Conservation (phyloP, 2,888 invertebrate genomes). For the Orchestes rusci region DNA sequence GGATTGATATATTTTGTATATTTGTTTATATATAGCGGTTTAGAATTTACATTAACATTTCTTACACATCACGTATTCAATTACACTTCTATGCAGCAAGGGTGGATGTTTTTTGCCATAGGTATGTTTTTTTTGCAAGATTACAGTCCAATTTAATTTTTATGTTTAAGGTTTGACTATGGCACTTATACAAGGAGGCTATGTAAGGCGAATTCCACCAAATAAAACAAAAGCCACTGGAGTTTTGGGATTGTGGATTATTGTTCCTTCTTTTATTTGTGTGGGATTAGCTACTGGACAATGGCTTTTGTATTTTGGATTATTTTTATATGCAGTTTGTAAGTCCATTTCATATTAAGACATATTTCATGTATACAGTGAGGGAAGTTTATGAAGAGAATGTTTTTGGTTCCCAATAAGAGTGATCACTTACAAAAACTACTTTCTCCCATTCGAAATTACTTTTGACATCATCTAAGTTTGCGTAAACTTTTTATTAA, state of each 20-base stretch:
- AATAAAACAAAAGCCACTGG: conserved; percentile 66
- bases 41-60: conserved; percentile 97
- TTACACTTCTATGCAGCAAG: conserved; percentile 93
- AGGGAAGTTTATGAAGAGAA: neutral
- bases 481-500: too few species aligned
- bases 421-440: too few species aligned
- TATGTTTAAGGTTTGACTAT: conserved; percentile 71
- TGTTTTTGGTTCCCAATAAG: too few species aligned
- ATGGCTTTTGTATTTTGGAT: conserved; percentile 67
- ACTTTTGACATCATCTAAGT: too few species aligned
- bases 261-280: conserved; percentile 79
- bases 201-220: conserved; percentile 71
- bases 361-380: too few species aligned
- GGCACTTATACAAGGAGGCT: conserved; percentile 85
- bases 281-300: conserved; percentile 66
- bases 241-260: conserved; percentile 68
- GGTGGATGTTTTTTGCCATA: conserved; percentile 93
- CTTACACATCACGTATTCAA: conserved; percentile 87
- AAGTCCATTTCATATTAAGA: conserved; percentile 49
- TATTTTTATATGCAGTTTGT: conserved; percentile 87
- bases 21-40: conserved; percentile 88
- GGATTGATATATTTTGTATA: conserved; percentile 84
- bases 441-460: too few species aligned
- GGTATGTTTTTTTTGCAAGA: conserved; percentile 47
- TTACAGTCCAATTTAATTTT: conserved; percentile 4